Evolutionary conservation across 2,888 invertebrate genomes (phyloP).

Genomic region (Biston betularia): DNA sequence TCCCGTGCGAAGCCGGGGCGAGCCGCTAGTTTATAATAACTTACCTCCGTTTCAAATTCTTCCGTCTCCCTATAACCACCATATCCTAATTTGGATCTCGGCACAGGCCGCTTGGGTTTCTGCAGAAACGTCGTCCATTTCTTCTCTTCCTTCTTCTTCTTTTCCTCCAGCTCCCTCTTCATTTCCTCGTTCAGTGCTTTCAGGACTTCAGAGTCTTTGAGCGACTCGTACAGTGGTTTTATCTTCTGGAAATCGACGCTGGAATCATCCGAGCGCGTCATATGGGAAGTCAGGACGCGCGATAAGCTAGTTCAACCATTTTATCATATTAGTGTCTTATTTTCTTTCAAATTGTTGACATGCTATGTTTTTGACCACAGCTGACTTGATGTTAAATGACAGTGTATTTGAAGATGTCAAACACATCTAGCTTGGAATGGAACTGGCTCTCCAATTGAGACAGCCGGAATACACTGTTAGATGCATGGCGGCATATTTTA

Average conservation of each 20-base stretch:
- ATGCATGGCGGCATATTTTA: no score
- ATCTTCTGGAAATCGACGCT: conserved; percentile 90
- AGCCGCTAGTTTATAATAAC: no score
- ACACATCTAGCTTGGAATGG: no score
- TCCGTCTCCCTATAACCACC: conserved; percentile 57
- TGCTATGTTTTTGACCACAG: no score
- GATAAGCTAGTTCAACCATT: conserved; percentile 68
- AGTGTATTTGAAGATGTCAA: no score
- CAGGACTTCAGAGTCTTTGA: conserved; percentile 89
- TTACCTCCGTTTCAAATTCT: conserved; percentile 54
- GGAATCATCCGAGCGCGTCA: conserved; percentile 72
- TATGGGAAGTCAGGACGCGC: conserved; percentile 73
- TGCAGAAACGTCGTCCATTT: conserved; percentile 92
- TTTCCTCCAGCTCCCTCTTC: conserved; percentile 76
- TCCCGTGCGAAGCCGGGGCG: no score
- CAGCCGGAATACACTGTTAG: no score
- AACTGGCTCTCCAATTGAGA: no score
- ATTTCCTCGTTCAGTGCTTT: conserved; percentile 87
- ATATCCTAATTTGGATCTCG: conserved; percentile 70
- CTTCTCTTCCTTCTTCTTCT: conserved; percentile 85
- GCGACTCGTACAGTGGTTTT: conserved; percentile 86
- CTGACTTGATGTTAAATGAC: no score
- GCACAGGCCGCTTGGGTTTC: conserved; percentile 90
- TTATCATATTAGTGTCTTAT: conserved; percentile 33
- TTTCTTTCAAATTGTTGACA: no score